Evolutionary conservation across 2,888 invertebrate species (phyloP), one percentile per base, ranked within the genome.

Genomic region (Cosmia pyralina): DNA sequence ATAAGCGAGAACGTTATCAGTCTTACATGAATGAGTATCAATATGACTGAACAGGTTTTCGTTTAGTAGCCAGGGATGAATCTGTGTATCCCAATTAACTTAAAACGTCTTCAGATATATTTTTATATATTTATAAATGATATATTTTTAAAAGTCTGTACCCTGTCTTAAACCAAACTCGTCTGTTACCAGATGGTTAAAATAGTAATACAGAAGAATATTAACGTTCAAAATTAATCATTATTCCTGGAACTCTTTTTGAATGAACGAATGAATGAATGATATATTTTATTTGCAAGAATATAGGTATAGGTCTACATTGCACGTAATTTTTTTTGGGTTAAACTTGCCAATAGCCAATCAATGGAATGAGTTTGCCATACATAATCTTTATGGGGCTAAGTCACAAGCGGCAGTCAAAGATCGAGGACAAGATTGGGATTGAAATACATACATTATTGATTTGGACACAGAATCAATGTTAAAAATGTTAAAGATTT

Each of bases 1-100:
- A 91, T 92, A 90, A 87, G 81, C 75, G 74, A 84, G 85, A 85
- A 87, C 85, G 85, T 89, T 91, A 92, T 91, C 90, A 87, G 85
- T 86, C 87, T 83, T 85, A 83, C 86, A 88, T 90, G 90, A 91
- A 89, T 91, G 89, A 76, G 69, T 75, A 62, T 87, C 85, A 87
- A 80, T 85, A 86, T 87, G 85, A 81, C 75, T 84, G 74, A 89
- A 90, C 92, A 73, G 87, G 92, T 92, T 91, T 77, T 77, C 50
- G 50, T 76, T 75, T 65, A 65, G 58, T 22, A 17, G 34, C 34
- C 88, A 89, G 89, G 69, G 81, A 75, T 28, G 87, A 69, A 89
- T 70, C 75, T 17, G 55, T 69, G 28, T 34, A 48, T 17, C 0
- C 0, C 0, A 34, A 46, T 55, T 46, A 4, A 13, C 11, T 48